phyloP scores from a whole-genome alignment of 2,113 vertebrate genomes.

The Verasper variegatus region DNA sequence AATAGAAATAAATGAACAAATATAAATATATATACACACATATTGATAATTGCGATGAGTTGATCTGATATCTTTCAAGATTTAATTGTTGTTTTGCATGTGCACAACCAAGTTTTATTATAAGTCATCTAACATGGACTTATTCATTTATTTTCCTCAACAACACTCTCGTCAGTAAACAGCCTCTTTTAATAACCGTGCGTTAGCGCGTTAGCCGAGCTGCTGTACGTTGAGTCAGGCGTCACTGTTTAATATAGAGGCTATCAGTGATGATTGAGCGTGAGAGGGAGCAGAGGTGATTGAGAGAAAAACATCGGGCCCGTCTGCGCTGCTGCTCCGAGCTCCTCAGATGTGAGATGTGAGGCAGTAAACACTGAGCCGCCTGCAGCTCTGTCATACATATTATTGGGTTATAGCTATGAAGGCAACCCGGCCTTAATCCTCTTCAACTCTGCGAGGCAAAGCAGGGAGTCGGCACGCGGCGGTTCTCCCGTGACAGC shows the following conservation, averaged over 20 bases:
- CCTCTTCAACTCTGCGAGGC: slow-evolving; percentile 68
- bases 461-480: slow-evolving; percentile 45
- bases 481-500: slow-evolving; percentile 49
- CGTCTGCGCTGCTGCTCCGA: slow-evolving; percentile 32
- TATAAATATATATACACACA: no score
- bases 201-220: no score
- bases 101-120: no score
- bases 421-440: slow-evolving; percentile 67
- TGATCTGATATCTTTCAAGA: no score
- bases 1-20: no score
- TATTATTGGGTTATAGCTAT: slow-evolving; percentile 63
- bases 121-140: no score
- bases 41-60: no score
- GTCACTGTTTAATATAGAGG: not conserved
- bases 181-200: not conserved
- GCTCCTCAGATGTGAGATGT: slow-evolving; percentile 57
- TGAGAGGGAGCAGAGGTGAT: slow-evolving; percentile 51
- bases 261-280: slow-evolving; percentile 51
- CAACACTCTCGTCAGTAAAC: no score
- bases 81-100: no score
- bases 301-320: slow-evolving; percentile 47
- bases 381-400: slow-evolving; percentile 72
- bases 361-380: slow-evolving; percentile 71
- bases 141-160: no score
- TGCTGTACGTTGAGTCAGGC: no score